phyloP scores from a whole-genome alignment of 2,113 vertebrate species.

The Ictidomys tridecemlineatus region DNA sequence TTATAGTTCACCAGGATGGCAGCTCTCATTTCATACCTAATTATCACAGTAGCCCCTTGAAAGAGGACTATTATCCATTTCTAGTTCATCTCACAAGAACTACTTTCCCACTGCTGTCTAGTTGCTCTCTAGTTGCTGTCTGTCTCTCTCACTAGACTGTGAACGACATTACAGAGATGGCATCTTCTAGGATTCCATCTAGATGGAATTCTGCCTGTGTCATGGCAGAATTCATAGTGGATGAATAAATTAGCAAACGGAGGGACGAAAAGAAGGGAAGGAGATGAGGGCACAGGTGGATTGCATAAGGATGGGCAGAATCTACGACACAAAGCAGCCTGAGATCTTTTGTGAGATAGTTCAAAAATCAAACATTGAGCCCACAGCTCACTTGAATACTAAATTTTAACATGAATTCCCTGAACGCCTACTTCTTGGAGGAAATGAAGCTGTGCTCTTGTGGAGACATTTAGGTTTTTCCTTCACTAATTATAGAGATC shows the following conservation, averaged over 20 bases:
- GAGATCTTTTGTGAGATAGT: background rate
- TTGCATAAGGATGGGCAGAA: background rate
- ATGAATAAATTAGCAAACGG: background rate
- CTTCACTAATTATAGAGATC: background rate
- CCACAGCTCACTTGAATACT: background rate
- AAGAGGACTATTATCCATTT: background rate
- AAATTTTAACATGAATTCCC: background rate
- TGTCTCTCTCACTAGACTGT: background rate
- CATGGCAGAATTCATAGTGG: background rate
- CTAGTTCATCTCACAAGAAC: background rate
- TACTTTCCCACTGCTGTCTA: background rate
- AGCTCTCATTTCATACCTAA: background rate
- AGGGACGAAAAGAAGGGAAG: background rate
- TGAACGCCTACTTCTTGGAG: background rate
- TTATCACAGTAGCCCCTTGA: background rate
- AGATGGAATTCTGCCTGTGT: background rate
- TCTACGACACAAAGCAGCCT: background rate
- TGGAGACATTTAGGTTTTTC: background rate
- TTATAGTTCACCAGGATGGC: background rate
- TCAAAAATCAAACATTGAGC: background rate
- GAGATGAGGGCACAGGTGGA: accelerated
- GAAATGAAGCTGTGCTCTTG: background rate
- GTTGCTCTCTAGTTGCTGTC: no score
- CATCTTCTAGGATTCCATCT: background rate
- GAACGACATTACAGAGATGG: background rate